A percentile compares a stretch with the other conserved stretches of the same genome.
Conservation (phyloP, 2,888 invertebrate species). For the Mythimna impura region DNA sequence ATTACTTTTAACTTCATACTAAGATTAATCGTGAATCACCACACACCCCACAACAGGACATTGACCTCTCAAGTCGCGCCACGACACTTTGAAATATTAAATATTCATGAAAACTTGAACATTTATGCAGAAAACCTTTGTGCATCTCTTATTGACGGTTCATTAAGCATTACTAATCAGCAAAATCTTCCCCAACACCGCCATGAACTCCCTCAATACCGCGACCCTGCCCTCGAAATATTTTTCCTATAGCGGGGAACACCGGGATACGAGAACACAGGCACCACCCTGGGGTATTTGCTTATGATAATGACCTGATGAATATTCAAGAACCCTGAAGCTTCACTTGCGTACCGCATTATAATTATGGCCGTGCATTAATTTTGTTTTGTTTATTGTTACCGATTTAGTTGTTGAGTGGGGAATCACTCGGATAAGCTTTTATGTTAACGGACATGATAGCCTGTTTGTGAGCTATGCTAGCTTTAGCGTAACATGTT, state of each 20-base stretch:
- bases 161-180: constrained; percentile 49
- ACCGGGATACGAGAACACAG: constrained; percentile 27
- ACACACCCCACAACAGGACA: neutral
- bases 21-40: neutral
- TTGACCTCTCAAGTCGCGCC: constrained; percentile 25
- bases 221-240: constrained; percentile 49
- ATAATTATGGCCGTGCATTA: constrained; percentile 55
- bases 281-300: constrained; percentile 68
- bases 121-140: constrained; percentile 18
- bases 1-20: neutral
- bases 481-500: neutral
- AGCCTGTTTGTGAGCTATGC: constrained; percentile 1
- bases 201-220: constrained; percentile 32
- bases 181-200: constrained; percentile 19
- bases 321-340: constrained; percentile 71
- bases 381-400: constrained; percentile 60
- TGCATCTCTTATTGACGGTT: constrained; percentile 47
- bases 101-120: constrained; percentile 50
- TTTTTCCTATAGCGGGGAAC: constrained; percentile 28
- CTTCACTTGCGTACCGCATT: constrained; percentile 57
- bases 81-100: constrained; percentile 21
- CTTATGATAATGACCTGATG: constrained; percentile 74
- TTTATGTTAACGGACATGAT: constrained; percentile 17
- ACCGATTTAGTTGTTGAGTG: constrained; percentile 50
- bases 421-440: constrained; percentile 18